These are phyloP conservation scores for Cranoglanis bouderius DNA, from an alignment of 2,113 vertebrate genomes.

Conservation along the genomic window DNA sequence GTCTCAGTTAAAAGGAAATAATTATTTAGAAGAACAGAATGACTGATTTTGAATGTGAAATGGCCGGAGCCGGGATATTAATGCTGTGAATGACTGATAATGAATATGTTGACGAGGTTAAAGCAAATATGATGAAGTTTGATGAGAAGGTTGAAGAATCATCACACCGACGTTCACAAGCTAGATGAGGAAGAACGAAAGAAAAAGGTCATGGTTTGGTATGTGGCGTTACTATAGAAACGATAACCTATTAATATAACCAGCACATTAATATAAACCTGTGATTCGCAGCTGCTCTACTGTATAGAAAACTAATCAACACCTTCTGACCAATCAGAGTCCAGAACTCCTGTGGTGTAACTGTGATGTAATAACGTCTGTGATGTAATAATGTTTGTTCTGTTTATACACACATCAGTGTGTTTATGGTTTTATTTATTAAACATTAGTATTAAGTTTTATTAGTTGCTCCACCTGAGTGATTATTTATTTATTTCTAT, in stretches of 20 bases:
- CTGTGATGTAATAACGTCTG: background rate
- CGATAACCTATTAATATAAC: no score
- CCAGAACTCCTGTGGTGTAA: background rate
- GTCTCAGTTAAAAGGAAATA: background rate
- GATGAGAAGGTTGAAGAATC: background rate
- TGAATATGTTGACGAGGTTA: background rate
- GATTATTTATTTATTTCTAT: background rate
- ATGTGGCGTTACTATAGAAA: no score
- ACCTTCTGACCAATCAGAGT: background rate
- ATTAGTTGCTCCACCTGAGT: background rate
- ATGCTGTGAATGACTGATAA: background rate
- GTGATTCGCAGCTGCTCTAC: no score
- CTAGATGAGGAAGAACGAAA: no score
- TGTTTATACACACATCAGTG: background rate
- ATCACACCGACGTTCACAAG: no score
- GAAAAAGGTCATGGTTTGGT: background rate
- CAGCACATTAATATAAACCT: no score
- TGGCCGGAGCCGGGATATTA: background rate
- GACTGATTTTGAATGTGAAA: background rate
- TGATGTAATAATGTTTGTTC: background rate
- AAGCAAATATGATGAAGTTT: background rate
- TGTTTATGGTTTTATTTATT: background rate
- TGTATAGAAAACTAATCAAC: background rate
- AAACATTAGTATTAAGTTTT: background rate
- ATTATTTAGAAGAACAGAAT: background rate